These are phyloP conservation scores for Dendrolimus kikuchii DNA, from an alignment of 1,140 invertebrate species.

Conservation along the genomic window DNA sequence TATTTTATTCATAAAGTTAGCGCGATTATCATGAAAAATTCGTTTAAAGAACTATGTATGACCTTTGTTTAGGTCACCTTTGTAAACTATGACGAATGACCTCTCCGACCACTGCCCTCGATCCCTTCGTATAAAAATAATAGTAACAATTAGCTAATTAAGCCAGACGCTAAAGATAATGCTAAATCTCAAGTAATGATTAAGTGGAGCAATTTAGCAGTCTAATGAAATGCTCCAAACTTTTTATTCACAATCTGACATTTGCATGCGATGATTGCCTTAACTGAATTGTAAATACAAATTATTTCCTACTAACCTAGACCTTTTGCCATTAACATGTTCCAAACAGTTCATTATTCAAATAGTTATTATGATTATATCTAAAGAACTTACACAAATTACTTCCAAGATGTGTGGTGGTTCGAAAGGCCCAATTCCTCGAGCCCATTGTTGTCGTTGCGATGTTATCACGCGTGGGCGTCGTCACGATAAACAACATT, in stretches of 20 bases:
- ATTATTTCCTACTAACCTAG: slow-evolving; percentile 5
- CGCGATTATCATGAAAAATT: background rate
- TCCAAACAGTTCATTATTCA: slow-evolving; percentile 17
- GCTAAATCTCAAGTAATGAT: slow-evolving; percentile 6
- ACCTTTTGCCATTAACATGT: slow-evolving; percentile 8
- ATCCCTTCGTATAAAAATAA: slow-evolving; percentile 34
- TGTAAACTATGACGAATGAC: slow-evolving; percentile 47
- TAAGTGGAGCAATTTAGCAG: too few species aligned
- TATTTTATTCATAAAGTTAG: too few species aligned
- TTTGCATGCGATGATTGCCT: too few species aligned
- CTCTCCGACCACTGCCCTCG: slow-evolving; percentile 27
- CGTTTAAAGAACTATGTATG: too few species aligned
- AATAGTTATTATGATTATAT: slow-evolving; percentile 15
- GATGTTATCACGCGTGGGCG: slow-evolving; percentile 50
- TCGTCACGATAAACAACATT: slow-evolving; percentile 45
- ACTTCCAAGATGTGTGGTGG: slow-evolving; percentile 18
- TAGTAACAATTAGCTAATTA: slow-evolving; percentile 47
- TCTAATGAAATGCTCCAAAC: too few species aligned
- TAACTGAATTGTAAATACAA: too few species aligned
- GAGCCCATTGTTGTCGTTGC: slow-evolving; percentile 29
- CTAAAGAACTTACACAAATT: slow-evolving; percentile 19
- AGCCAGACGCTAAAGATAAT: slow-evolving; percentile 18
- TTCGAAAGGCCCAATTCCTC: slow-evolving; percentile 43
- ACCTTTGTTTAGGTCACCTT: slow-evolving; percentile 26
- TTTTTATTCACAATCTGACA: too few species aligned